Percentiles rank a stretch among this genome's conserved stretches.
phyloP scores from a whole-genome alignment of 2,113 vertebrate genomes.

The Anser cygnoides region DNA sequence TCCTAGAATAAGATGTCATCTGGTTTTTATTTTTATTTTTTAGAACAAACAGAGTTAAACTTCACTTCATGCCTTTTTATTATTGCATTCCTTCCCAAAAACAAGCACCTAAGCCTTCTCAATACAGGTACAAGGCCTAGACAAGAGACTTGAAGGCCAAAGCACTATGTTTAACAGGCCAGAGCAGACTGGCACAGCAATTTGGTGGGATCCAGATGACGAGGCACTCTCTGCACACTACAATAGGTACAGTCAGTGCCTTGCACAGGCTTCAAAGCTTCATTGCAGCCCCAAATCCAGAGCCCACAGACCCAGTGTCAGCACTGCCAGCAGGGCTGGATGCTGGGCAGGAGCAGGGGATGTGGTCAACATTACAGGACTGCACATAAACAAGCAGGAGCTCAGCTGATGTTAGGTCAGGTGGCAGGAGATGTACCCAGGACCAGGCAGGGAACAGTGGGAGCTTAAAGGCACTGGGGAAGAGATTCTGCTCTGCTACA shows the following conservation, averaged over 20 bases:
- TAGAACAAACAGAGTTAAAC: background rate
- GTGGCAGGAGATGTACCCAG: background rate
- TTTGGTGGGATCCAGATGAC: background rate
- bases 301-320: background rate
- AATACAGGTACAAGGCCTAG: slow-evolving; percentile 18
- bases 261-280: background rate
- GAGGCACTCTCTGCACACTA: background rate
- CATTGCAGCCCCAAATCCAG: accelerated
- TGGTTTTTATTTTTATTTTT: background rate
- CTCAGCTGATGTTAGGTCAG: background rate
- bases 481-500: background rate
- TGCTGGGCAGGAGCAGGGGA: background rate
- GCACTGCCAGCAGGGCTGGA: background rate
- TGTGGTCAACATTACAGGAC: background rate
- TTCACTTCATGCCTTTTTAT: background rate
- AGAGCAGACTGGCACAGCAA: background rate
- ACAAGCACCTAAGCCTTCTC: slow-evolving; percentile 23
- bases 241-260: background rate
- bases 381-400: accelerated
- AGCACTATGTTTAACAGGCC: slow-evolving; percentile 32
- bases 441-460: background rate
- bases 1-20: background rate
- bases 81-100: background rate
- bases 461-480: background rate
- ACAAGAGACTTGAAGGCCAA: slow-evolving; percentile 42